Evolutionary conservation across 2,113 vertebrate genomes (phyloP), one percentile per base, ranked within the genome.

Genomic region (Cottus gobio): DNA sequence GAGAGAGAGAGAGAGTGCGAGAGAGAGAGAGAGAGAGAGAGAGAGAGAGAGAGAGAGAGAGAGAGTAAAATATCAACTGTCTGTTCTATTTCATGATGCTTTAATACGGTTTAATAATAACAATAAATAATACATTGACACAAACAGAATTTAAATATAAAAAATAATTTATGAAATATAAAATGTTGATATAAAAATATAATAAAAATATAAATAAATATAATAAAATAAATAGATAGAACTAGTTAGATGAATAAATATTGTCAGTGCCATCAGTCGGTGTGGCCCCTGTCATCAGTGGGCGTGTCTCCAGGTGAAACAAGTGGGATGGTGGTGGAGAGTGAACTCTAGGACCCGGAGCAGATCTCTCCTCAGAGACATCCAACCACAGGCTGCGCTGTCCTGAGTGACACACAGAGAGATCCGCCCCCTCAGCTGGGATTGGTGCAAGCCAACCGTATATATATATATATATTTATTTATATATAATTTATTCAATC

Each of bases 301-400:
- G 80, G 36, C 0, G 20, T 31, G 48, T 36, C 46, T 54, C 66
- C 57, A 71, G 31, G 39, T 66, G 77, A 89, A 88, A 22, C 90
- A 92, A 30, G 0, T 5, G 1, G 0, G 3, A 7, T 82, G 66
- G 0, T 1, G 8, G 0, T n/a, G 22, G 0, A 83, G 77, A 12
- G 44, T 5, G 1, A 18, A 52, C 62, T 26, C 64, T 0, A 92
- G 70, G 62, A 87, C 70, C 58, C 9, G 0, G 52, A 72, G 42
- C 4, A 92, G 36, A 34, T 92, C 87, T 20, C 84, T 75, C 68
- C 66, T 81, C 72, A 92, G 72, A 73, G 71, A 70, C 75, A 37
- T 42, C 89, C 85, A 90, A 22, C 87, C 90, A 52, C 90, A 92
- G 20, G 6, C 39, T 0, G 79, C 48, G 5, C n/a, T 72, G 1